A percentile compares a stretch with the other conserved stretches of the same genome.
Evolutionary conservation across 2,113 vertebrate genomes (phyloP).

Genomic region (Nycticebus coucang): DNA sequence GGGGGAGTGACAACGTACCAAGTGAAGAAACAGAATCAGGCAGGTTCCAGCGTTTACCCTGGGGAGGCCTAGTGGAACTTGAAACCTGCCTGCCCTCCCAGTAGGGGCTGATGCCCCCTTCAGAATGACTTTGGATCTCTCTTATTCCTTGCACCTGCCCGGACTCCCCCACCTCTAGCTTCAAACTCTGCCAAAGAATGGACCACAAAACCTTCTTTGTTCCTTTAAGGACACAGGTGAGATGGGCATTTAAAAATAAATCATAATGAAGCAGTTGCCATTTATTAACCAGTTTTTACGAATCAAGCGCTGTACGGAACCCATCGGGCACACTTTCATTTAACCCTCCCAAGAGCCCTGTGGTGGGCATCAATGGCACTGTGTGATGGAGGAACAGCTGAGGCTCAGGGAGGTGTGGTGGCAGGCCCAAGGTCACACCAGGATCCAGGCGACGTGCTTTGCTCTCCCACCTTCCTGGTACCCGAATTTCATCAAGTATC

Average conservation of each 20-base stretch:
- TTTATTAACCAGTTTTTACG: conserved; percentile 40
- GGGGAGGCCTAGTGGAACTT: rapidly evolving
- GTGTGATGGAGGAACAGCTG: not conserved
- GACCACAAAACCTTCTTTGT: conserved; percentile 8
- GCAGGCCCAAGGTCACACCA: not conserved
- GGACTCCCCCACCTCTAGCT: not conserved
- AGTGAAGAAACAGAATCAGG: not conserved
- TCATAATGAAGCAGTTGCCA: not conserved
- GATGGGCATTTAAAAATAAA: conserved; percentile 44
- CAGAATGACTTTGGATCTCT: not conserved
- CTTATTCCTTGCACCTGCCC: not conserved
- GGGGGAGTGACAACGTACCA: not conserved
- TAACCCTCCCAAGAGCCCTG: not conserved
- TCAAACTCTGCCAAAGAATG: not conserved
- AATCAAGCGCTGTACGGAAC: not conserved
- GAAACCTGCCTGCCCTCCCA: not conserved
- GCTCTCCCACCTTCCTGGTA: not conserved
- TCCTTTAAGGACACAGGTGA: conserved; percentile 16
- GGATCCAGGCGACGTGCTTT: not conserved
- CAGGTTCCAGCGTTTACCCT: not conserved
- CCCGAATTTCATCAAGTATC: not conserved
- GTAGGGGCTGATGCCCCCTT: not conserved
- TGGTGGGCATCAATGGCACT: not conserved
- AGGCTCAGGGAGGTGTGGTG: not conserved
- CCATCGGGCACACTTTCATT: not conserved